phyloP scores from a whole-genome alignment of 2,888 invertebrate genomes.

The Alitta virens region DNA sequence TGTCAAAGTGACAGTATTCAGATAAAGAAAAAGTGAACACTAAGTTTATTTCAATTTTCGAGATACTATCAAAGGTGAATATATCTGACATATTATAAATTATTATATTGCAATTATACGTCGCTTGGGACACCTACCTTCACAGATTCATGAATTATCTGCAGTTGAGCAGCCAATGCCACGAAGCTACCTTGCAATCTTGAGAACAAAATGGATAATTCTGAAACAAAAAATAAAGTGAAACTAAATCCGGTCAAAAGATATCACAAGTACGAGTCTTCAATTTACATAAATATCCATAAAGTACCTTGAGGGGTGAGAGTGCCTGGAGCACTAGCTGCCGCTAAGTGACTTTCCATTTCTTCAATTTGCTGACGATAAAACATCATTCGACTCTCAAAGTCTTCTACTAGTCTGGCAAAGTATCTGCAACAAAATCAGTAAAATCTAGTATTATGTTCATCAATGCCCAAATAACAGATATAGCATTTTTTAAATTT shows the following conservation, averaged over 20 bases:
- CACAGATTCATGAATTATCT: conserved; percentile 73
- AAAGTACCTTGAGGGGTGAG: conserved; percentile 68
- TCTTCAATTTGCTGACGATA: conserved; percentile 72
- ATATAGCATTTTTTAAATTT: too few species aligned
- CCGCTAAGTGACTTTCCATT: conserved; percentile 71
- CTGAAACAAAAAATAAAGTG: conserved; percentile 60
- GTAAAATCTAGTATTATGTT: background rate
- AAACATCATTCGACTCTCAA: conserved; percentile 69
- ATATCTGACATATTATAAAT: too few species aligned
- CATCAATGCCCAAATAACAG: background rate
- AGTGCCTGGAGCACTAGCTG: conserved; percentile 66
- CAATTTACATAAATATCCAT: too few species aligned
- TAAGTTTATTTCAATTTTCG: too few species aligned
- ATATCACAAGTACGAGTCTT: too few species aligned
- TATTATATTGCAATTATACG: too few species aligned
- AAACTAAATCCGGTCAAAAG: too few species aligned
- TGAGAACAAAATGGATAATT: conserved; percentile 74
- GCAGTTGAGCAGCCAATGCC: conserved; percentile 81
- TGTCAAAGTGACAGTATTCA: too few species aligned
- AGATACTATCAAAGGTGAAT: too few species aligned
- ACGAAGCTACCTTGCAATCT: conserved; percentile 84
- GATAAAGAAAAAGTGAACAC: too few species aligned
- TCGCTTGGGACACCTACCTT: too few species aligned
- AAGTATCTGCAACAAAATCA: conserved; percentile 60
- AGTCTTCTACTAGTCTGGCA: conserved; percentile 67